A percentile compares a stretch with the other conserved stretches of the same genome.
These are phyloP conservation scores for Capitulum mitella DNA, from an alignment of 2,888 invertebrate genomes.

Conservation along the genomic window DNA sequence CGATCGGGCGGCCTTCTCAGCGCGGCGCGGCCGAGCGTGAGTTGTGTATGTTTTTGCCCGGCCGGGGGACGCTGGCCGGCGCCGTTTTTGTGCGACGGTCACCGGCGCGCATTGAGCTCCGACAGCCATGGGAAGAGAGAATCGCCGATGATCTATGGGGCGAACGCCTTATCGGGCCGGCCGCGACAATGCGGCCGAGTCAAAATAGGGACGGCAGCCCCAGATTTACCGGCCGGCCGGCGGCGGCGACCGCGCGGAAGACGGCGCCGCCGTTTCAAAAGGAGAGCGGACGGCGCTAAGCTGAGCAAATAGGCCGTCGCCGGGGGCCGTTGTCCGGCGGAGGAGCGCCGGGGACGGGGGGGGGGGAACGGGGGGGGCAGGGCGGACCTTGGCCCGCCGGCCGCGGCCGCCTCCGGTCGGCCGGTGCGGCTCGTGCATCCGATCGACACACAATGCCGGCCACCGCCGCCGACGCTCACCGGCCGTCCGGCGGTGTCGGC, in stretches of 20 bases:
- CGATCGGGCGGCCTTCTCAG: neutral
- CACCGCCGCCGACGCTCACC: neutral
- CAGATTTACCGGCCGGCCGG: neutral
- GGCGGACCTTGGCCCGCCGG: neutral
- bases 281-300: neutral
- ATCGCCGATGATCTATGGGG: slow-evolving; percentile 18
- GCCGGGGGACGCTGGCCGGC: neutral
- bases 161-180: neutral
- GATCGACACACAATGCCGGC: slow-evolving; percentile 4
- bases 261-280: neutral
- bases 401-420: neutral
- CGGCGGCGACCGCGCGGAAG: neutral
- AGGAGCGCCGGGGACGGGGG: no score
- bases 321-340: neutral
- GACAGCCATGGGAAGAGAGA: neutral
- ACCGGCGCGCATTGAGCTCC: neutral
- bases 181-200: neutral
- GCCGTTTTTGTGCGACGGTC: slow-evolving; percentile 1
- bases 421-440: neutral
- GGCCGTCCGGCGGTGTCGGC: neutral
- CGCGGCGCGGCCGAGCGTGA: slow-evolving; percentile 9
- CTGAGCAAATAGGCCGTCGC: neutral
- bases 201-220: neutral
- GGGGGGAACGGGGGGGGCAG: neutral
- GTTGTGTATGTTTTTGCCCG: slow-evolving; percentile 24